Base-by-base conservation (phyloP, 1,140 invertebrate genomes). In the Drosophila pectinifera region DNA sequence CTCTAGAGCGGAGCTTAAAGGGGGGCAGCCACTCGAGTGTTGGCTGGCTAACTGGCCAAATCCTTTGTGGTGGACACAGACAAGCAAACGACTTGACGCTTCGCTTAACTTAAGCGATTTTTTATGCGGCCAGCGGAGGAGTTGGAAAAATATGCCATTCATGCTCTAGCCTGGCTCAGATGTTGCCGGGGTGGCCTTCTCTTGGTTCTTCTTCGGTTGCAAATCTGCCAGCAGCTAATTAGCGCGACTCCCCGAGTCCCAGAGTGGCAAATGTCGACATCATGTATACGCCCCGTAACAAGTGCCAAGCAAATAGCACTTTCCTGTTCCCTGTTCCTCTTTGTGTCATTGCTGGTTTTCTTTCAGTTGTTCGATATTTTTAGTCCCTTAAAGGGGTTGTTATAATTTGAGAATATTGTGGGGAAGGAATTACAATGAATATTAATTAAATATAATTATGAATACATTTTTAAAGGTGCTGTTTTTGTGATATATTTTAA, bases 91-190 rank as follows among this genome's bases (percentile, higher is more conserved):
- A 88, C 83, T 88, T 88, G 83, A 88, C 72, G 83, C 83, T 88
- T 88, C 83, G 83, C 83, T 88, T 88, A 88, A 84, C 84, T 88
- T 88, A 88, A 88, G 84, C 84, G 84, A 78, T 88, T 88, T 88
- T 88, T 88, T 88, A 88, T 88, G 77, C 77, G 72, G 83, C 86
- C 46, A 78, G 39, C 38, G 18, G 24, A 55, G 22, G 54, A 36
- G 59, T 18, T 18, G 24, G 45, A 39, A 67, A 69, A 80, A 84
- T 84, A 74, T 81, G 78, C 63, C 59, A 81, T 72, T 75, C 65
- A 70, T 55, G 72, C 55, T 53, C 53, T 13, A 49, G 43, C 45
- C 43, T 72, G 45, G 46, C 67, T 68, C 63, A 67, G 34, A 67
- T 55, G 65, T 54, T 46, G 48, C 43, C 22, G 41, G 41, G 43